Base-by-base conservation (phyloP, 1,140 invertebrate species). In the Drosophila kohkoa region DNA sequence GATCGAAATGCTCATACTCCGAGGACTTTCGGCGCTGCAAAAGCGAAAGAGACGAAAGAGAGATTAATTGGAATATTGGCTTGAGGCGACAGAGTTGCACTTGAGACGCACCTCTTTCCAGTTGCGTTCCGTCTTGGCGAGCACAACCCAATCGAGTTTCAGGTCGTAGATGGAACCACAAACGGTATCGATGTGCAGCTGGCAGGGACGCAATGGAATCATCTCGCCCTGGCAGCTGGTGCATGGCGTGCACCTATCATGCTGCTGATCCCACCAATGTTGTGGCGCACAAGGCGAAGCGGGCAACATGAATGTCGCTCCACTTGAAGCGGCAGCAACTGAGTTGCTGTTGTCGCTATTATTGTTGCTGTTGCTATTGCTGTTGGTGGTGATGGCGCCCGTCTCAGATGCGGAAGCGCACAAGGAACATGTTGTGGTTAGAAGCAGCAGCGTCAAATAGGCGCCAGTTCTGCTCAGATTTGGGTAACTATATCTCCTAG, bases 121-220 rank as follows among this genome's bases (percentile, higher is more conserved):
- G 45, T 92, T 92, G 45, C 88, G 86, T 15, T 92, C 92, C 6
- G 92, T 92, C 71, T 89, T 91, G 66, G 92, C 81, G 49, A 92
- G 64, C 5, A 89, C 76, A 8, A 91, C 78, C 91, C 83, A 92
- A 70, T 92, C 92, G 63, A 92, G 90, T 35, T 92, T 87, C 20
- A 92, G 55, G 64, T 92, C 92, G 62, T 92, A 91, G 6, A 92
- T 91, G 28, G 89, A 88, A 4, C 92, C 83, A 16, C 92, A 92
- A 25, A 92, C 78, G 46, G 92, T 92, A 65, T 92, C 92, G 41
- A 77, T 76, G 69, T 92, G 91, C 71, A 89, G 71, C 75, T 92
- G 91, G 49, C 92, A 92, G 32, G 92, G 92, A 8, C 92, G 79
- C 48, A 91, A 60, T 1, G 90, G 80, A 45, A 92, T 91, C 79